Conservation (phyloP, 2,888 invertebrate species). For the Caenorhabditis wallacei region DNA sequence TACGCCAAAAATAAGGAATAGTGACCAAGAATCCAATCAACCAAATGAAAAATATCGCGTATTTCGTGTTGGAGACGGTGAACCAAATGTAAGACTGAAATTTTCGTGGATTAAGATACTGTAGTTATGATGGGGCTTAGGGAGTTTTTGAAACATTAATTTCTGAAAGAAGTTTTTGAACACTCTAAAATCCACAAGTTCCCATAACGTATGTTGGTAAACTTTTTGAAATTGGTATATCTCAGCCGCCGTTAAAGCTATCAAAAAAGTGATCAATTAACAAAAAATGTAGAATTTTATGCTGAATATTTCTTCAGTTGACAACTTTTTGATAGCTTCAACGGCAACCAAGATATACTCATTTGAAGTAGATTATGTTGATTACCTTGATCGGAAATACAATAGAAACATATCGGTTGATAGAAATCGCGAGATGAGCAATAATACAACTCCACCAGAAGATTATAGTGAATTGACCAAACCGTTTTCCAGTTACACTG, state of each 20-base stretch:
- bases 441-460: conserved; percentile 72
- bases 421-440: conserved; percentile 67
- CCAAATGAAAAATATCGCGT: conserved; percentile 54
- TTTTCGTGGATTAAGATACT: no score
- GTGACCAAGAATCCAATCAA: conserved; percentile 53
- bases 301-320: no score
- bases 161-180: no score
- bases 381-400: conserved; percentile 64
- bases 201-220: no score
- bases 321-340: no score
- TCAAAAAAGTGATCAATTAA: no score
- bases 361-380: background rate
- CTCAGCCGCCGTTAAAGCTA: no score
- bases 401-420: conserved; percentile 70
- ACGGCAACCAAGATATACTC: background rate
- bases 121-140: no score
- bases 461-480: conserved; percentile 69
- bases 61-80: conserved; percentile 43
- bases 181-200: no score
- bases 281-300: no score
- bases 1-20: conserved; percentile 67
- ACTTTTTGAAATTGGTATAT: no score
- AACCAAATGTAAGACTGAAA: conserved; percentile 55
- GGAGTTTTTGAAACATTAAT: no score
- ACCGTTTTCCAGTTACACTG: conserved; percentile 35